These are phyloP conservation scores for Helicolenus hilgendorfi DNA, from an alignment of 2,797 vertebrate species.

Conservation along the genomic window DNA sequence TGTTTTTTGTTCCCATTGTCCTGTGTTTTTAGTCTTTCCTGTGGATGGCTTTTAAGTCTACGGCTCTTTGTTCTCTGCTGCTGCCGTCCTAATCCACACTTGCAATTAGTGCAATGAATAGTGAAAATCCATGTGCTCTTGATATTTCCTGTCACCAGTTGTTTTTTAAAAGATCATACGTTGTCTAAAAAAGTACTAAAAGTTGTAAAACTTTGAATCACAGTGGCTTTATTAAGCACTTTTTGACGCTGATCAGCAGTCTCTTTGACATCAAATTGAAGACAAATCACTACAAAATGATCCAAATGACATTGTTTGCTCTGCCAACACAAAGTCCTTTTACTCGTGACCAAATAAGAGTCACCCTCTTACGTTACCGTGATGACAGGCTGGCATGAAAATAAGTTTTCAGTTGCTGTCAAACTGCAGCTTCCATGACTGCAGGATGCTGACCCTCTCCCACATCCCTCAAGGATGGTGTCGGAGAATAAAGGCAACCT, in stretches of 20 bases:
- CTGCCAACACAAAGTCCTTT: neutral
- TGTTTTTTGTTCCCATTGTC: conserved; percentile 2
- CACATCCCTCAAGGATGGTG: conserved; percentile 35
- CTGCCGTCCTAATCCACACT: conserved; percentile 37
- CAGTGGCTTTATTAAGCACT: neutral
- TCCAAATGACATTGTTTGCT: neutral
- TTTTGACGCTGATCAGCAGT: neutral
- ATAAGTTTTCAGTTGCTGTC: conserved; percentile 27
- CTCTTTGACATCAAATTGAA: neutral
- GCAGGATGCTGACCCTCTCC: conserved; percentile 49
- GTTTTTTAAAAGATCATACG: conserved; percentile 18
- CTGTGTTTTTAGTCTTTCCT: conserved; percentile 19
- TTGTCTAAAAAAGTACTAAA: neutral
- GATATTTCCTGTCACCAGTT: conserved; percentile 24
- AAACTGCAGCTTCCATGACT: conserved; percentile 14
- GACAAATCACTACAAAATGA: neutral
- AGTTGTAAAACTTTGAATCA: conserved; percentile 8
- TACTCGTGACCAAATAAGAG: neutral
- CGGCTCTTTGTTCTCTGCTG: conserved; percentile 43
- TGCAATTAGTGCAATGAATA: conserved; percentile 51
- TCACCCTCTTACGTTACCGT: neutral
- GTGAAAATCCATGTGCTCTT: conserved; percentile 30
- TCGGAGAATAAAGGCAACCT: conserved; percentile 70
- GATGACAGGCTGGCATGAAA: neutral
- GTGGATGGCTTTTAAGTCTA: conserved; percentile 46